phyloP scores from a whole-genome alignment of 1,140 invertebrate species.

The Panagrolaimus sp. region DNA sequence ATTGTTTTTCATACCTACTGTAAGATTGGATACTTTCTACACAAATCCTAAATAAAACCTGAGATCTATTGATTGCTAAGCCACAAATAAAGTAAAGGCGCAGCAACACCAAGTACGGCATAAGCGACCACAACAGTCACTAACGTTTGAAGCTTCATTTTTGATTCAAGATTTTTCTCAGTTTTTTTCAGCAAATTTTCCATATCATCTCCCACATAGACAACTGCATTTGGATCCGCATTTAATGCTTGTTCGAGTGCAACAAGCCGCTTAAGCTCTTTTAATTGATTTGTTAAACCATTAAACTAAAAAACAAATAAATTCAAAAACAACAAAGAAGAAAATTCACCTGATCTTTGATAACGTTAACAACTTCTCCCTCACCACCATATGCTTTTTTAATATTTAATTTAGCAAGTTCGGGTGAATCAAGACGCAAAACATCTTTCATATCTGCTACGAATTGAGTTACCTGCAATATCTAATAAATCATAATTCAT shows the following conservation, averaged over 20 bases:
- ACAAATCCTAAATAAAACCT: not conserved
- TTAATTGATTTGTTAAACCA: slow-evolving; percentile 36
- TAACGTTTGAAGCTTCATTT: slow-evolving; percentile 48
- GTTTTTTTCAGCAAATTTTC: slow-evolving; percentile 41
- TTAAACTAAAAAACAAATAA: slow-evolving; percentile 33
- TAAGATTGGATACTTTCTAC: not conserved
- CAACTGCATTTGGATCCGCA: slow-evolving; percentile 28
- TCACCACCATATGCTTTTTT: slow-evolving; percentile 19
- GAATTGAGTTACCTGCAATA: slow-evolving; percentile 39
- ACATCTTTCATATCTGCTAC: slow-evolving; percentile 34
- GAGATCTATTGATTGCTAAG: slow-evolving; percentile 4
- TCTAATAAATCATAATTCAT: slow-evolving; percentile 24
- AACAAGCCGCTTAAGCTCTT: slow-evolving; percentile 44
- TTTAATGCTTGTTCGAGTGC: slow-evolving; percentile 26
- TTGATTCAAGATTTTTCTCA: slow-evolving; percentile 48
- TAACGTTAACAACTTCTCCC: slow-evolving; percentile 15
- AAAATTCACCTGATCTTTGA: slow-evolving; percentile 43
- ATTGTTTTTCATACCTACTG: too few species aligned
- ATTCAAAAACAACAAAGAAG: not conserved
- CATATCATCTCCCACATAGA: slow-evolving; percentile 51
- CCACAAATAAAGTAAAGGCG: slow-evolving; percentile 32
- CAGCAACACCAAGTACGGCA: slow-evolving; percentile 23
- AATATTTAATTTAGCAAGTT: slow-evolving; percentile 25
- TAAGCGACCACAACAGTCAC: slow-evolving; percentile 38
- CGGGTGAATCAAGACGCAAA: slow-evolving; percentile 37